Percentiles rank a stretch among this genome's conserved stretches.
Conservation (phyloP, 2,797 vertebrate genomes). For the Lindbergichthys nudifrons region DNA sequence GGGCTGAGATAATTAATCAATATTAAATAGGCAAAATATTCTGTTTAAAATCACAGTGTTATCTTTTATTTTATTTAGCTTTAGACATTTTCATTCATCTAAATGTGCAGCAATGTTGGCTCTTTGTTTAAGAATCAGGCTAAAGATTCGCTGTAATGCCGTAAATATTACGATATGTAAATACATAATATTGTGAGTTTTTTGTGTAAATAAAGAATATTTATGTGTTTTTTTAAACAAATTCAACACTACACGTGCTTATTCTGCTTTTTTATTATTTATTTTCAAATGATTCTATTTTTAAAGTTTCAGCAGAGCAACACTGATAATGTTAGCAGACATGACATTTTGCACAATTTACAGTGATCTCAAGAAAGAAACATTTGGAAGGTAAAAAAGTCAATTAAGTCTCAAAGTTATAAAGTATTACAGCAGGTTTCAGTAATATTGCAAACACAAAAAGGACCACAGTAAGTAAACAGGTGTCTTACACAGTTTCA, state of each 20-base stretch:
- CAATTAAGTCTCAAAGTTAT: neutral
- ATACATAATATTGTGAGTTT: constrained; percentile 60
- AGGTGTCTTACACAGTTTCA: no score
- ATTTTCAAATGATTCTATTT: constrained; percentile 22
- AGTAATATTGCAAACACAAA: neutral
- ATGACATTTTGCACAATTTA: constrained; percentile 5
- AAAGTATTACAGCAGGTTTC: constrained; percentile 16
- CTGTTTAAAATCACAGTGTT: neutral
- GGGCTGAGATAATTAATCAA: neutral
- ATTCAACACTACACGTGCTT: neutral
- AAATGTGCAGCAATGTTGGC: neutral
- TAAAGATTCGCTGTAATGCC: neutral
- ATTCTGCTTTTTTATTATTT: constrained; percentile 28
- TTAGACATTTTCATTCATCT: neutral
- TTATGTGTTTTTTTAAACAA: constrained; percentile 38
- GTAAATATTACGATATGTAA: constrained; percentile 48
- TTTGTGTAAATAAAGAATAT: constrained; percentile 70
- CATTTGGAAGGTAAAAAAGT: constrained; percentile 1
- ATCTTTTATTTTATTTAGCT: no score
- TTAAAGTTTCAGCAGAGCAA: constrained; percentile 19
- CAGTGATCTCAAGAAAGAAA: neutral
- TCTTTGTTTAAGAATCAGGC: neutral
- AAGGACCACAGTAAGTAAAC: neutral
- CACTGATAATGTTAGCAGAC: constrained; percentile 8
- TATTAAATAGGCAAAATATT: neutral